phyloP scores from a whole-genome alignment of 30 jellyfish, hydroid and myxozoan species.

The Euphysa ruthae region DNA sequence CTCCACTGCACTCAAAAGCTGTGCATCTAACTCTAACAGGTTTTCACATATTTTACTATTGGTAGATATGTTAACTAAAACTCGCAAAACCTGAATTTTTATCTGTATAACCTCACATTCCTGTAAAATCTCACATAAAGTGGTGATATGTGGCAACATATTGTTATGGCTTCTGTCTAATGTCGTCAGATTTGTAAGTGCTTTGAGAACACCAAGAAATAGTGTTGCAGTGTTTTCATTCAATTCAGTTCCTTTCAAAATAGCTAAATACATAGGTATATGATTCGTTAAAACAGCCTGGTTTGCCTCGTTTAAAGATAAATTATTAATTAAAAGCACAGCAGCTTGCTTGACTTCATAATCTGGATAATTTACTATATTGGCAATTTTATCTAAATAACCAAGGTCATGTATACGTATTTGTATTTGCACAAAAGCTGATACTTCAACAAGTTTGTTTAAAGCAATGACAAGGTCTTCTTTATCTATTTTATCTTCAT shows the following conservation, averaged over 20 bases:
- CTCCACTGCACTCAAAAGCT: constrained; percentile 51
- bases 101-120: constrained; percentile 32
- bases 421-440: constrained; percentile 19
- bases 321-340: constrained; percentile 47
- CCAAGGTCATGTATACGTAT: constrained; percentile 47
- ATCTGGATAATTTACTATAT: constrained; percentile 24
- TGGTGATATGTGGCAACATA: constrained; percentile 28
- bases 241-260: not conserved
- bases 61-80: constrained; percentile 61
- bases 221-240: constrained; percentile 10
- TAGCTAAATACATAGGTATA: constrained; percentile 8
- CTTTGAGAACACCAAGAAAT: constrained; percentile 46
- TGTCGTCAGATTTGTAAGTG: constrained; percentile 74
- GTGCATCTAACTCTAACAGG: constrained; percentile 49
- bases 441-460: constrained; percentile 6
- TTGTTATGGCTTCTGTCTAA: constrained; percentile 48
- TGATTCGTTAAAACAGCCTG: constrained; percentile 37
- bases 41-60: constrained; percentile 39
- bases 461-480: not conserved
- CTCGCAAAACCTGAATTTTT: constrained; percentile 60
- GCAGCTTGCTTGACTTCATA: constrained; percentile 43
- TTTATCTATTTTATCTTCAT: constrained; percentile 16
- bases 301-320: constrained; percentile 58
- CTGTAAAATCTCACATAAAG: constrained; percentile 38
- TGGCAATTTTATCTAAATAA: constrained; percentile 29